Percentiles rank a stretch among this genome's conserved stretches.
Evolutionary conservation across 2,797 vertebrate genomes (phyloP).

Genomic region (Gouania willdenowi): DNA sequence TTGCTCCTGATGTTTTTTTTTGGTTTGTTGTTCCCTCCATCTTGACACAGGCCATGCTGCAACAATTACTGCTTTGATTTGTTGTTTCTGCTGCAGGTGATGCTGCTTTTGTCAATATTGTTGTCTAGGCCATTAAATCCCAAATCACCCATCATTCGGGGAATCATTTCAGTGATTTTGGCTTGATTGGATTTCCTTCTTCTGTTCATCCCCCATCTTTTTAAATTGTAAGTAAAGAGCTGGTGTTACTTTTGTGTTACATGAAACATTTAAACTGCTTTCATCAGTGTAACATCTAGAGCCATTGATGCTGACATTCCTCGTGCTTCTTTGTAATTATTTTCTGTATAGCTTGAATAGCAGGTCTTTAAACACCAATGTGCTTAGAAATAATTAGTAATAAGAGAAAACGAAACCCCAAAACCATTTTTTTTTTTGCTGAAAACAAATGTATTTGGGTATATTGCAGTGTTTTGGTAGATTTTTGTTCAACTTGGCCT

Average conservation of each 20-base stretch:
- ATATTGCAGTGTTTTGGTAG: no score
- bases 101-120: neutral
- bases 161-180: neutral
- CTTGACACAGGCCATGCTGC: slow-evolving; percentile 15
- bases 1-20: slow-evolving; percentile 17
- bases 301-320: no score
- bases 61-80: slow-evolving; percentile 25
- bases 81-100: slow-evolving; percentile 6
- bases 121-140: slow-evolving; percentile 2
- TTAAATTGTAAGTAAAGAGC: neutral
- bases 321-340: no score
- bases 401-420: no score
- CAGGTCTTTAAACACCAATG: no score
- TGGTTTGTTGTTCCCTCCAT: slow-evolving; percentile 18
- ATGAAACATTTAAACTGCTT: no score
- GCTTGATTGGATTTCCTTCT: neutral
- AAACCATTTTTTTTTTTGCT: no score
- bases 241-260: neutral
- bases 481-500: no score
- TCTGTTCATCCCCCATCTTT: neutral
- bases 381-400: no score
- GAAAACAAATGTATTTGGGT: no score
- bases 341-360: no score
- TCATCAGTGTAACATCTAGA: no score
- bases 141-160: neutral